Evolutionary conservation across 2,113 vertebrate species (phyloP).

Genomic region (Pogonocichla stellata): DNA sequence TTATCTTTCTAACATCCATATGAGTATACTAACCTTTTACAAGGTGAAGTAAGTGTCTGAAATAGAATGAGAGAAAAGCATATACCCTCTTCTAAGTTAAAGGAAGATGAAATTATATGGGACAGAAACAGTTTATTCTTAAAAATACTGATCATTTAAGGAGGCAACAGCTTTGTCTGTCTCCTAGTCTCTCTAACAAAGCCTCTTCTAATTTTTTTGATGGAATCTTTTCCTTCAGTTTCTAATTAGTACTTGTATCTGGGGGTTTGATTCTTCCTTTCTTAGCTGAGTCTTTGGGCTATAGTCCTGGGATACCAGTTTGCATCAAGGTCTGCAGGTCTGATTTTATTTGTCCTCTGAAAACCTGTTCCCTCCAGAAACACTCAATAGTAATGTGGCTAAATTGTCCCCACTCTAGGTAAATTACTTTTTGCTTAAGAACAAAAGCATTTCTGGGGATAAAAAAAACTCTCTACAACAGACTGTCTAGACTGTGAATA

Average conservation of each 20-base stretch:
- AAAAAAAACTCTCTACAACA: neutral
- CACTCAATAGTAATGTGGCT: neutral
- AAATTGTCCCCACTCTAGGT: neutral
- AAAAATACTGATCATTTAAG: neutral
- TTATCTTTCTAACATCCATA: neutral
- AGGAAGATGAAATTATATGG: neutral
- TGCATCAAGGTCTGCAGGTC: neutral
- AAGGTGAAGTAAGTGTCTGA: neutral
- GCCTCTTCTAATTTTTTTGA: neutral
- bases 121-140: neutral
- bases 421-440: neutral
- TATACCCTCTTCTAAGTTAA: neutral
- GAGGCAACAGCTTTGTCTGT: neutral
- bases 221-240: neutral
- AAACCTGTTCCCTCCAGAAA: neutral
- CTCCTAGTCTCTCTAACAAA: neutral
- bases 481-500: neutral
- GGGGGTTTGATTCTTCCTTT: neutral
- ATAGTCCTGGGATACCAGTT: neutral
- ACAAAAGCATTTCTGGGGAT: neutral
- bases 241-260: neutral
- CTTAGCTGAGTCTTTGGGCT: neutral
- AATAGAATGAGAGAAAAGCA: neutral
- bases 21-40: neutral
- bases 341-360: neutral